Evolutionary conservation across 2,797 vertebrate species (phyloP).

Genomic region (Tadarida brasiliensis): DNA sequence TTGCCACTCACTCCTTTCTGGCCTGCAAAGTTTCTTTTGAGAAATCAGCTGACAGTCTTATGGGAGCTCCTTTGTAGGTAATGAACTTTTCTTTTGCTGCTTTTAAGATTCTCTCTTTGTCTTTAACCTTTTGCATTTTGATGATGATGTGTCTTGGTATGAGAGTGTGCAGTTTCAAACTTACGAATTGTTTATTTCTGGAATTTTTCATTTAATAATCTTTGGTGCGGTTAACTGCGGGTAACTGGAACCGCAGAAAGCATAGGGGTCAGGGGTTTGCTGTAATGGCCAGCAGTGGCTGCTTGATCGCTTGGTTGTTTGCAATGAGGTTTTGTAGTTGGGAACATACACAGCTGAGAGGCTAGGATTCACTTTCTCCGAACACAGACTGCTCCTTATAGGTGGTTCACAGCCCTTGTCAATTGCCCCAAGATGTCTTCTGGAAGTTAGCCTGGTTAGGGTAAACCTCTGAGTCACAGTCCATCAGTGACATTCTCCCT

Average conservation of each 20-base stretch:
- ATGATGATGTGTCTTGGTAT: too few species aligned
- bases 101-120: too few species aligned
- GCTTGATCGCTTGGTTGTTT: not conserved
- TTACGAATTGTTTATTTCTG: not conserved
- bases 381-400: constrained; percentile 32
- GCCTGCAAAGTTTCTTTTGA: too few species aligned
- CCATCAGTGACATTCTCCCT: not conserved
- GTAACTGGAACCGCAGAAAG: not conserved
- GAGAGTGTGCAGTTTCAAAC: not conserved
- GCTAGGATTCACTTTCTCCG: not conserved
- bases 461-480: not conserved
- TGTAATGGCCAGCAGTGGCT: not conserved
- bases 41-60: too few species aligned
- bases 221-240: not conserved
- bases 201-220: not conserved
- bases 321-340: not conserved
- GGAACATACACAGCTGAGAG: not conserved
- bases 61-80: too few species aligned
- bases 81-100: too few species aligned
- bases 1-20: too few species aligned
- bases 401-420: constrained; percentile 19
- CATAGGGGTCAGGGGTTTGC: not conserved
- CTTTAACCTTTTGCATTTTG: too few species aligned
- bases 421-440: not conserved
- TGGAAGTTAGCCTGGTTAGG: not conserved